A percentile compares a stretch with the other conserved stretches of the same genome.
Conservation (phyloP, 2,888 invertebrate genomes). For the Balanococcus diminutus region DNA sequence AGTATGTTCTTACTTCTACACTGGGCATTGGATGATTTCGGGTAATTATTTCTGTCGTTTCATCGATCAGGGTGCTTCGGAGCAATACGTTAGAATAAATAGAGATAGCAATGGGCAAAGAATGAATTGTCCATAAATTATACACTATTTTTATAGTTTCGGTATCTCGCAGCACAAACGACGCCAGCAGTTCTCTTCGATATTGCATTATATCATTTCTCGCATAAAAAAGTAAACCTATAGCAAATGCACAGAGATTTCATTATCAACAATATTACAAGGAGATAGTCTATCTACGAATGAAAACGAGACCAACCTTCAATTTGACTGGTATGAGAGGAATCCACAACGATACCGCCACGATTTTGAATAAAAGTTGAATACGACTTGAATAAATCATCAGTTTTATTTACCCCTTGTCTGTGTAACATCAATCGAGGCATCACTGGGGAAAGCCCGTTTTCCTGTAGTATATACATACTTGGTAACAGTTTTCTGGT, state of each 20-base stretch:
- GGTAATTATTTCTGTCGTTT: not conserved
- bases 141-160: conserved; percentile 62
- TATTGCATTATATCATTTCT: conserved; percentile 62
- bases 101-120: conserved; percentile 66
- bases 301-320: too few relatives aligned
- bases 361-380: not conserved
- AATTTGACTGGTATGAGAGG: too few relatives aligned
- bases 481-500: not conserved
- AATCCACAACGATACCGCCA: not conserved
- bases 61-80: not conserved
- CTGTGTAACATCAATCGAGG: not conserved
- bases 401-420: not conserved
- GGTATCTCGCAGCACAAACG: not conserved
- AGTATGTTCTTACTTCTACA: not conserved
- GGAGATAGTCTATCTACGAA: too few relatives aligned
- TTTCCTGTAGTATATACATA: not conserved
- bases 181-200: conserved; percentile 57
- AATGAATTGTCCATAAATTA: conserved; percentile 66
- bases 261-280: not conserved
- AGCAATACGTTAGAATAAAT: conserved; percentile 62
- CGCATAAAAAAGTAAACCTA: conserved; percentile 63
- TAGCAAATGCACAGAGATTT: not conserved
- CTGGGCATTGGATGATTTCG: not conserved
- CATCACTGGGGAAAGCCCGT: not conserved
- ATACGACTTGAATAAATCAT: not conserved